Evolutionary conservation across 2,888 invertebrate genomes (phyloP), one percentile per base, ranked within the genome.

Genomic region (Shargacucullia verbasci): DNA sequence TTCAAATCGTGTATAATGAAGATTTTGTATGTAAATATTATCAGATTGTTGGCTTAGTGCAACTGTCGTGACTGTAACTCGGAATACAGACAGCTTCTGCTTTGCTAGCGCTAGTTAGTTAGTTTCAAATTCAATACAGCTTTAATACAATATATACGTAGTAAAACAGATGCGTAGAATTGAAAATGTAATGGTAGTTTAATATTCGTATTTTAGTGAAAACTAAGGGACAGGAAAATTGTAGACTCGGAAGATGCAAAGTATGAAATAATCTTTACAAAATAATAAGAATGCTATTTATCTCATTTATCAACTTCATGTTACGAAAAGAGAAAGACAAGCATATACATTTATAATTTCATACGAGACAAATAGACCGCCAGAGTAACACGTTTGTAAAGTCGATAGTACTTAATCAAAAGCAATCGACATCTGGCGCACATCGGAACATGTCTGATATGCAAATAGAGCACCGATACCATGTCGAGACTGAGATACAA

Each of bases 381-480:
- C 20, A 20, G 20, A 20, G 20, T 2, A 50, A 50, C 55, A 37
- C 34, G 37, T 48, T 55, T 15, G 13, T 33, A 20, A 13, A 38
- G 47, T 52, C 37, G 40, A 69, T 52, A 63, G 53, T 39, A 39
- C 20, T 44, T 49, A 52, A 69, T 67, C 57, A 69, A 57, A 54
- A 37, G 20, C 46, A 34, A 50, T 69, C 63, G 38, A 49, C 77
- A 76, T 66, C 73, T 67, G 63, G 65, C 70, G 66, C 63, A 56
- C 72, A 76, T 81, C 71, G 72, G 70, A 82, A 83, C 82, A 80
- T 70, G 81, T 78, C 79, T 84, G 83, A 87, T 85, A 92, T 90
- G 90, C 83, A 88, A 88, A 90, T 89, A 82, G 81, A 81, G 70
- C 81, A 81, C 41, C 70, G 83, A 86, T 85, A 84, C 74, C 76